Conservation (phyloP, 2,888 invertebrate species). For the Patella caerulea region DNA sequence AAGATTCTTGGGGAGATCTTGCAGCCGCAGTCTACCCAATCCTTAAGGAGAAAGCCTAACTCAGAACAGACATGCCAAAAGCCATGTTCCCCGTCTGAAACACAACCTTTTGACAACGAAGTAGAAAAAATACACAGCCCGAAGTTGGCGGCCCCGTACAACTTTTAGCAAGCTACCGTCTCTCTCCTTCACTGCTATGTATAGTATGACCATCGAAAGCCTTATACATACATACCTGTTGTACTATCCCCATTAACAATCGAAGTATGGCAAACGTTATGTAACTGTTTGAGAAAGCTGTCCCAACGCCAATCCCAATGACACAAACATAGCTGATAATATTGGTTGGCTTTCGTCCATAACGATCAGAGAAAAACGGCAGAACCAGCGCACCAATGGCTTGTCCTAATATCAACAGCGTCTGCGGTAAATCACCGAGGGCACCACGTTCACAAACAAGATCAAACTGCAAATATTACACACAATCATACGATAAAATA, state of each 20-base stretch:
- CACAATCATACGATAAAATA: too few species aligned
- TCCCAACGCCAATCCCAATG: conserved; percentile 4
- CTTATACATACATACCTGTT: conserved; percentile 14
- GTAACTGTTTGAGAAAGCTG: conserved; percentile 10
- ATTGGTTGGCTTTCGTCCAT: conserved; percentile 13
- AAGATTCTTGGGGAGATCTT: too few species aligned
- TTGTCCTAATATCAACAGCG: conserved; percentile 15
- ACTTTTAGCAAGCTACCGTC: too few species aligned
- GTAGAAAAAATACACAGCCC: too few species aligned
- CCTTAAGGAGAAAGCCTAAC: too few species aligned
- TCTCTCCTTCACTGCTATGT: too few species aligned
- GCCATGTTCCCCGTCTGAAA: too few species aligned
- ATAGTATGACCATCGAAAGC: not conserved
- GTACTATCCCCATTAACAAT: conserved; percentile 11
- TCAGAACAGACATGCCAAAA: too few species aligned
- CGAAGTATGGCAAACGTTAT: conserved; percentile 13
- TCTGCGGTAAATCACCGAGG: conserved; percentile 12
- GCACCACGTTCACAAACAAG: conserved; percentile 17
- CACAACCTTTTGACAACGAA: too few species aligned
- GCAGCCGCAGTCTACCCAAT: too few species aligned
- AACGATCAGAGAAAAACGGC: conserved; percentile 18
- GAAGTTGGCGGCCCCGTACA: too few species aligned
- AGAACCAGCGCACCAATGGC: conserved; percentile 14
- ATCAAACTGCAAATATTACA: conserved; percentile 9
- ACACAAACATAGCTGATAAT: not conserved